phyloP scores from a whole-genome alignment of 2,113 vertebrate genomes.

The Heliornis fulica region DNA sequence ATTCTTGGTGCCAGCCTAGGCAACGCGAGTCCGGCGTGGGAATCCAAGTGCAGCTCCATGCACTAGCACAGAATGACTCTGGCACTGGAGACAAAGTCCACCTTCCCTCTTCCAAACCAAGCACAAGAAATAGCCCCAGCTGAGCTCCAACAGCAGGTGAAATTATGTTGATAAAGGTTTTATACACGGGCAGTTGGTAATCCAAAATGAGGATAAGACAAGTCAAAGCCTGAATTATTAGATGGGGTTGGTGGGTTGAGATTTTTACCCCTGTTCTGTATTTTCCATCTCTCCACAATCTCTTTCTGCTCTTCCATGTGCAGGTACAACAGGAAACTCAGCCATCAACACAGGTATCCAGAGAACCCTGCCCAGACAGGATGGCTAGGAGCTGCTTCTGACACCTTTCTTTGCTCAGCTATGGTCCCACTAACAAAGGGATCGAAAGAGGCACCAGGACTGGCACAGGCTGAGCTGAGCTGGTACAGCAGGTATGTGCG shows the following conservation, averaged over 20 bases:
- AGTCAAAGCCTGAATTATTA: not conserved
- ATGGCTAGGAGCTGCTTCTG: not conserved
- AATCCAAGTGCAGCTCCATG: not conserved
- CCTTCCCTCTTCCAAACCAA: not conserved
- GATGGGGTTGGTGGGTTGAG: not conserved
- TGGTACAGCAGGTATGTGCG: not conserved
- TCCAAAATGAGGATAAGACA: not conserved
- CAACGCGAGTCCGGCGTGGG: not conserved
- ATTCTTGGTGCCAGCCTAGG: not conserved
- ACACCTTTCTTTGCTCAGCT: not conserved
- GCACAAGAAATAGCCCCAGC: not conserved
- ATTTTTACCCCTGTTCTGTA: not conserved
- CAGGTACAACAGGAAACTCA: not conserved
- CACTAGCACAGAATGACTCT: not conserved
- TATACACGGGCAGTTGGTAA: not conserved
- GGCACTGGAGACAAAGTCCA: accelerated
- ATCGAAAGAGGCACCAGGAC: not conserved
- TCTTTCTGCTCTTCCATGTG: not conserved
- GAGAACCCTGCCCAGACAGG: not conserved
- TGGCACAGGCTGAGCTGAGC: not conserved
- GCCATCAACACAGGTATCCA: not conserved
- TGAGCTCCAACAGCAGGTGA: not conserved
- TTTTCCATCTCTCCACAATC: not conserved
- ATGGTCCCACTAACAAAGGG: not conserved
- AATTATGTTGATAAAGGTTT: not conserved